Percentiles rank a stretch among this genome's conserved stretches.
phyloP scores from a whole-genome alignment of 2,797 vertebrate species.

The Halcyon badia region DNA sequence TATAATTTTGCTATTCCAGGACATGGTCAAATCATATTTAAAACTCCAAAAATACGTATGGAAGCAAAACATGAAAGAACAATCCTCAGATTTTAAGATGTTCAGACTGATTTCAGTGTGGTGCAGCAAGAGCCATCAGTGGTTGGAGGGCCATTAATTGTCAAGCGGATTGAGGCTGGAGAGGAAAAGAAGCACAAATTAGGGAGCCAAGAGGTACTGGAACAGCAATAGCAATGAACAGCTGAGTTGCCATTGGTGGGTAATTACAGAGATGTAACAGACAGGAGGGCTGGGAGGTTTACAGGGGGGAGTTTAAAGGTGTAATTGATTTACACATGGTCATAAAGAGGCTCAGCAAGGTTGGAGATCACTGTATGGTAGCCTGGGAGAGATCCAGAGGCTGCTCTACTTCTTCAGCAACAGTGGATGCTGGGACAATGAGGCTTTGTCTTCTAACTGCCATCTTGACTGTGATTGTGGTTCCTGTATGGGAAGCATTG shows the following conservation, averaged over 20 bases:
- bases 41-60: neutral
- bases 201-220: neutral
- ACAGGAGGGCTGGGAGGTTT: neutral
- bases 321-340: neutral
- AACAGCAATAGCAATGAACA: neutral
- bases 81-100: neutral
- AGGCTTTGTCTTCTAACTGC: neutral
- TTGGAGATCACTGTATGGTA: neutral
- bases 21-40: neutral
- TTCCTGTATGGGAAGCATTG: neutral
- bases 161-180: neutral
- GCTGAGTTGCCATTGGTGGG: neutral
- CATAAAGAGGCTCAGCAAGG: neutral
- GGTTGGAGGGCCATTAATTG: neutral
- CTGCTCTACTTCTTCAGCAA: neutral
- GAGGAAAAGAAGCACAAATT: neutral
- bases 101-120: neutral
- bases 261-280: neutral
- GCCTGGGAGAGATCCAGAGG: neutral
- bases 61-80: neutral
- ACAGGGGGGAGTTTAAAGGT: neutral
- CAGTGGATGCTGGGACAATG: neutral
- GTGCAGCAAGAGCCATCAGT: neutral
- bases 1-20: neutral
- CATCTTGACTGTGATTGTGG: rapidly evolving